Evolutionary conservation across 2,113 vertebrate species (phyloP).

Genomic region (Peromyscus leucopus): DNA sequence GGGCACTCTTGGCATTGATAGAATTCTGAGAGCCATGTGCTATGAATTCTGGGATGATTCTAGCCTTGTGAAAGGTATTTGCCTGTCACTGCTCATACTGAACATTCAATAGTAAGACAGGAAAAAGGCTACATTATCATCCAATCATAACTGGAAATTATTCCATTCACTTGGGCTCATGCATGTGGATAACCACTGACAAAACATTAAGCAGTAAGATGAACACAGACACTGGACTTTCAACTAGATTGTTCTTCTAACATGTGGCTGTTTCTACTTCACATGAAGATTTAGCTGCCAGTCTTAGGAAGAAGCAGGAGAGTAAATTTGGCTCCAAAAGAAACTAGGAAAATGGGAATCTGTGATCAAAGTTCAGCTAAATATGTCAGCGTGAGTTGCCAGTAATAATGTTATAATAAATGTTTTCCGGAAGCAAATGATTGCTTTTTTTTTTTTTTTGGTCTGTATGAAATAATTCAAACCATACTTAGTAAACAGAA

Average conservation of each 20-base stretch:
- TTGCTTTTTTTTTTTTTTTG: constrained; percentile 29
- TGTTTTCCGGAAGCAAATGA: constrained; percentile 56
- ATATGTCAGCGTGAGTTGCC: constrained; percentile 65
- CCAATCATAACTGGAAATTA: constrained; percentile 19
- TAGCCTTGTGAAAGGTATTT: constrained; percentile 19
- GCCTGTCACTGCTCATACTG: background rate
- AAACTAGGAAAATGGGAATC: constrained; percentile 60
- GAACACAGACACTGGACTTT: constrained; percentile 56
- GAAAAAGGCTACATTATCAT: constrained; percentile 39
- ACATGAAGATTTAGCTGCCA: constrained; percentile 29
- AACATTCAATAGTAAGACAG: constrained; percentile 48
- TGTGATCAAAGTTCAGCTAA: constrained; percentile 72
- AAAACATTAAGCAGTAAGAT: constrained; percentile 60
- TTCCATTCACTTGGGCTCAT: constrained; percentile 53
- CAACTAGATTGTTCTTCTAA: constrained; percentile 8
- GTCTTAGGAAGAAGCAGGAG: constrained; percentile 38
- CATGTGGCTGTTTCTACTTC: constrained; percentile 34
- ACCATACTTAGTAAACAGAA: constrained; percentile 71
- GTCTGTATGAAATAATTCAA: constrained; percentile 62
- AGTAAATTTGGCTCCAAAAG: constrained; percentile 54
- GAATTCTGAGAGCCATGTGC: constrained; percentile 1
- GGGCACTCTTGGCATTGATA: background rate
- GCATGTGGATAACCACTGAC: background rate
- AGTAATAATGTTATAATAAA: constrained; percentile 75
- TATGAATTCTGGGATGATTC: constrained; percentile 27